Evolutionary conservation across 2,797 vertebrate species (phyloP).

Genomic region (Brachymystax lenok): DNA sequence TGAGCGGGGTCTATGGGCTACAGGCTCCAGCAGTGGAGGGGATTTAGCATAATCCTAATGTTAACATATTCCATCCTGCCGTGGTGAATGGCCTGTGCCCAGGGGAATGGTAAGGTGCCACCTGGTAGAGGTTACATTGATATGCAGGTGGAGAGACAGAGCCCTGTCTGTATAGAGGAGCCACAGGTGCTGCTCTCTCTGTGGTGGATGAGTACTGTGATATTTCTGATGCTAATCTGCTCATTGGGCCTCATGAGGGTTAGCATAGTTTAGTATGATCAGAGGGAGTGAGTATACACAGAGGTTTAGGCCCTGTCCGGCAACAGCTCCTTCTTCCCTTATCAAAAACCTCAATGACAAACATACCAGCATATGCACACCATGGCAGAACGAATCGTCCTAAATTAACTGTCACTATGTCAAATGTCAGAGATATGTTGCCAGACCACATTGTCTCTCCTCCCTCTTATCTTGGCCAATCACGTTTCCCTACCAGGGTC

Average conservation of each 20-base stretch:
- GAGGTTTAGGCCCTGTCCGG: too few species aligned
- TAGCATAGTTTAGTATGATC: neutral
- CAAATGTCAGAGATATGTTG: neutral
- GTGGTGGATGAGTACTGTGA: slow-evolving; percentile 20
- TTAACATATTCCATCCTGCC: slow-evolving; percentile 63
- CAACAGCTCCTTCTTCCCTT: too few species aligned
- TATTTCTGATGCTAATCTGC: neutral
- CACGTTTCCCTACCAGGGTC: neutral
- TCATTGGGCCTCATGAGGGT: neutral
- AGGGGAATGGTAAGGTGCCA: slow-evolving; percentile 41
- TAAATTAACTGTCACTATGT: slow-evolving; percentile 1
- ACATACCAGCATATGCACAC: neutral
- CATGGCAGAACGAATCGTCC: neutral
- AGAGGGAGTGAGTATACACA: neutral
- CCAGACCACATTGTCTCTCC: neutral
- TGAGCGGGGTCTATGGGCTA: neutral
- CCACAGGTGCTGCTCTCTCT: slow-evolving; percentile 52
- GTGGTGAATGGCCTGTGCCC: slow-evolving; percentile 58
- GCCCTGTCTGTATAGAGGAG: slow-evolving; percentile 45
- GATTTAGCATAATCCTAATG: slow-evolving; percentile 62
- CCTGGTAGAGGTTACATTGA: slow-evolving; percentile 61
- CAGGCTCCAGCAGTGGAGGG: slow-evolving; percentile 14
- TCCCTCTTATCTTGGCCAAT: slow-evolving; percentile 1
- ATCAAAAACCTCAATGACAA: neutral
- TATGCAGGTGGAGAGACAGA: slow-evolving; percentile 49